Evolutionary conservation across 2,113 vertebrate species (phyloP).

Genomic region (Lycocorax pyrrhopterus): DNA sequence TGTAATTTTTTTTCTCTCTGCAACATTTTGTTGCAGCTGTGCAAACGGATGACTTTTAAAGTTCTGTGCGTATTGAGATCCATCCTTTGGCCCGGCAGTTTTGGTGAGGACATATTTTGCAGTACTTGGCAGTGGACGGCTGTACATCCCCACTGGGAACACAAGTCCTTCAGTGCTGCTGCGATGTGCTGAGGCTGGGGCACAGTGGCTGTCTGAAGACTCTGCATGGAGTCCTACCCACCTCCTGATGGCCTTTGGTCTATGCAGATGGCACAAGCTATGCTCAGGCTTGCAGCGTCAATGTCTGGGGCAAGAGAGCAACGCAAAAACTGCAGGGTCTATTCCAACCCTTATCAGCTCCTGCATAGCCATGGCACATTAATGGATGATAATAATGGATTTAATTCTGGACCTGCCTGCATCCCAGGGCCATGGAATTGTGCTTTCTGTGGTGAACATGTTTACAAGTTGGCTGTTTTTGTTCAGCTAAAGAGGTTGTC

Average conservation of each 20-base stretch:
- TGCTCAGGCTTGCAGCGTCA: rapidly evolving
- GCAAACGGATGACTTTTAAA: neutral
- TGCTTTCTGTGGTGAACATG: rapidly evolving
- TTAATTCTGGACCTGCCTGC: neutral
- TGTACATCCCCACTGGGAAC: rapidly evolving
- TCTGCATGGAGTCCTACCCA: neutral
- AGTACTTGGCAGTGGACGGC: rapidly evolving
- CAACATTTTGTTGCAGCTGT: neutral
- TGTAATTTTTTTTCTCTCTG: neutral
- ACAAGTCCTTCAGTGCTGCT: neutral
- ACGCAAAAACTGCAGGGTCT: rapidly evolving
- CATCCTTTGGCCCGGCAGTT: neutral
- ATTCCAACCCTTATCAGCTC: neutral
- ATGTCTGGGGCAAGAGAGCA: neutral
- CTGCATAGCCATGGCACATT: neutral
- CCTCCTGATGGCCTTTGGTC: neutral
- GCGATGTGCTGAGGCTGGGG: too few species aligned
- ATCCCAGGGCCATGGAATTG: neutral
- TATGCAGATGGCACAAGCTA: rapidly evolving
- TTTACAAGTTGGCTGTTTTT: neutral
- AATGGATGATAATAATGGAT: neutral
- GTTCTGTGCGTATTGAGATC: neutral
- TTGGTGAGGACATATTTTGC: neutral
- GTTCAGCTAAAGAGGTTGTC: neutral
- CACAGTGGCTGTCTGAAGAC: neutral